These are phyloP conservation scores for Bryconaethiops microstoma DNA, from an alignment of 2,797 vertebrate genomes.

Conservation along the genomic window DNA sequence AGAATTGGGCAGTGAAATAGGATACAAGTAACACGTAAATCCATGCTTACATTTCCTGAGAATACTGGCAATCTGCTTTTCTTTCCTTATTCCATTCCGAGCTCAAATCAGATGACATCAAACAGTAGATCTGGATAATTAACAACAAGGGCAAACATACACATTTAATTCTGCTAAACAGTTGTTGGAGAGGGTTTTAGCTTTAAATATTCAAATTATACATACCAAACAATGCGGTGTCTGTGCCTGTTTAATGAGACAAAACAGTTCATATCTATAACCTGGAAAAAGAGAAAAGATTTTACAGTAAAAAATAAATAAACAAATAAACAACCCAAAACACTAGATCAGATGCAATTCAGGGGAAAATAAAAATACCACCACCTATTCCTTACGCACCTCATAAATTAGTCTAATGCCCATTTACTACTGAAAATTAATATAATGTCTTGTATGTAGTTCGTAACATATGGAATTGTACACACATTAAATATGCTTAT, in stretches of 20 bases:
- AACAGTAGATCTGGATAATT: conserved; percentile 77
- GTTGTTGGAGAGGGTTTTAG: background rate
- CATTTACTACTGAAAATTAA: no score
- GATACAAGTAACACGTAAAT: background rate
- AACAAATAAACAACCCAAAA: no score
- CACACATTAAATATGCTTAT: no score
- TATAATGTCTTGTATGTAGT: no score
- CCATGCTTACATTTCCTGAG: conserved; percentile 77
- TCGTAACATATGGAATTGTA: no score
- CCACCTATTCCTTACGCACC: no score
- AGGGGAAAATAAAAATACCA: no score
- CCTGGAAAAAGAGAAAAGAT: conserved; percentile 63
- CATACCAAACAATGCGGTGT: conserved; percentile 85
- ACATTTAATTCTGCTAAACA: background rate
- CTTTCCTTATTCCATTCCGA: conserved; percentile 77
- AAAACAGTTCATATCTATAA: conserved; percentile 86
- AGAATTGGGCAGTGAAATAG: no score
- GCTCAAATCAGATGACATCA: conserved; percentile 79
- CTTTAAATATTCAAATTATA: conserved; percentile 38
- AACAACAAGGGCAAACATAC: background rate
- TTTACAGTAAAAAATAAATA: no score
- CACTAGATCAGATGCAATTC: no score
- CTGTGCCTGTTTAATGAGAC: conserved; percentile 84
- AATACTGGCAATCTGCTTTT: conserved; percentile 73
- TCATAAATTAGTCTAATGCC: no score